Percentiles rank a stretch among this genome's conserved stretches.
phyloP scores from a whole-genome alignment of 2,113 vertebrate genomes.

The Syrmaticus mikado region DNA sequence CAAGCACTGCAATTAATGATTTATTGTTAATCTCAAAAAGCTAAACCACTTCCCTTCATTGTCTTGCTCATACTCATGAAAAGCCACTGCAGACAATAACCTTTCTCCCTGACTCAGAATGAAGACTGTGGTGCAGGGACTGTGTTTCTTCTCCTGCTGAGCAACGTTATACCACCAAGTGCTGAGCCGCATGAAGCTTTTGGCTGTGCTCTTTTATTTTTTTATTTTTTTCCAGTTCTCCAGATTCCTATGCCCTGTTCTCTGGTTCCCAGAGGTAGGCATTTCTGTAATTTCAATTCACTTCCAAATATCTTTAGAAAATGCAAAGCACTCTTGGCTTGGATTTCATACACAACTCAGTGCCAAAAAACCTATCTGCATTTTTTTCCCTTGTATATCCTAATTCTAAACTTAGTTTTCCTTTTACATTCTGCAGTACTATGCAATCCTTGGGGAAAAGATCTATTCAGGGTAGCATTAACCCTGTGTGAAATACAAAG shows the following conservation, averaged over 20 bases:
- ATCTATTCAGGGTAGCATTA: constrained; percentile 51
- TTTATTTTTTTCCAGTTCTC: constrained; percentile 43
- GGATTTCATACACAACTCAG: constrained; percentile 18
- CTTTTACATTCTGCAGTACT: constrained; percentile 66
- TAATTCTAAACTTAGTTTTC: constrained; percentile 75
- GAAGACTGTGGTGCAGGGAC: background rate
- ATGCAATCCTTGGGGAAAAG: constrained; percentile 28
- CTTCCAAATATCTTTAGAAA: constrained; percentile 81
- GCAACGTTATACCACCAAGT: constrained; percentile 42
- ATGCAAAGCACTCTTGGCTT: constrained; percentile 73
- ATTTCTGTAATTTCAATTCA: constrained; percentile 80
- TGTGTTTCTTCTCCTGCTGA: constrained; percentile 51
- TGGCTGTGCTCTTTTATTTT: constrained; percentile 27
- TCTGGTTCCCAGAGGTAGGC: constrained; percentile 81
- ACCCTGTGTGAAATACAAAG: constrained; percentile 52
- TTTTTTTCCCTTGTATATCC: constrained; percentile 78
- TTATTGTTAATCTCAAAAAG: background rate
- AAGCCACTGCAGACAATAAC: background rate
- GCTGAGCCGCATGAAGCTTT: constrained; percentile 50
- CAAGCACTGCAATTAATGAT: background rate
- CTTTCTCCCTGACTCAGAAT: background rate
- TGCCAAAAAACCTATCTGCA: constrained; percentile 78
- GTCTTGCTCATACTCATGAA: background rate
- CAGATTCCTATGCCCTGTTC: constrained; percentile 66
- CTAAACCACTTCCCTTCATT: background rate